Evolutionary conservation across 2,797 vertebrate genomes (phyloP).

Genomic region (Etheostoma perlongum): DNA sequence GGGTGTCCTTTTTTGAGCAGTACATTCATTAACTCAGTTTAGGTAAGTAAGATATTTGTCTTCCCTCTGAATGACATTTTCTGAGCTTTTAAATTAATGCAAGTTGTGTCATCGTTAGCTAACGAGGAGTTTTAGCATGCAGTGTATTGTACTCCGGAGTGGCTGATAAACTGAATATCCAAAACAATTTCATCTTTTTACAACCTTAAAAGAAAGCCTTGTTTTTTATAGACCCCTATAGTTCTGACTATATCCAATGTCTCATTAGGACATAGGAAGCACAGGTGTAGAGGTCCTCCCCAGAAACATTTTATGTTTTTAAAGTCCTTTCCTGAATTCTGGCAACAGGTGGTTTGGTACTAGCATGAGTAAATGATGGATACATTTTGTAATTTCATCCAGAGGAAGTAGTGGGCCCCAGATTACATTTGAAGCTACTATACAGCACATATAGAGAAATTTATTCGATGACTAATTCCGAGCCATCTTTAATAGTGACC

Average conservation of each 20-base stretch:
- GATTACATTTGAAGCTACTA: too few relatives aligned
- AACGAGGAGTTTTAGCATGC: conserved; percentile 4
- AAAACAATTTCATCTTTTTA: not conserved
- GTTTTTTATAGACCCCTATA: not conserved
- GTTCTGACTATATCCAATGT: not conserved
- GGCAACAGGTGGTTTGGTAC: too few relatives aligned
- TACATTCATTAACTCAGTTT: conserved; percentile 13
- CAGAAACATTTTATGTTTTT: too few relatives aligned
- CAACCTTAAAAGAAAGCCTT: not conserved
- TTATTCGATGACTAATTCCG: too few relatives aligned
- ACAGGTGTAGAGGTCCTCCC: too few relatives aligned
- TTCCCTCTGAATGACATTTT: not conserved
- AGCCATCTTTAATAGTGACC: too few relatives aligned
- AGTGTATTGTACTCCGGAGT: not conserved
- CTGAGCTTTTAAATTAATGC: not conserved
- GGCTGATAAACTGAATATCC: conserved; percentile 3
- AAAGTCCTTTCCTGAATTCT: too few relatives aligned
- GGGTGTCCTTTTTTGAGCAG: conserved; percentile 6
- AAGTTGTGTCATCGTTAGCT: not conserved
- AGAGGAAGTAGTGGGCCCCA: too few relatives aligned
- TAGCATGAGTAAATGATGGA: too few relatives aligned
- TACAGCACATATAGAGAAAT: too few relatives aligned
- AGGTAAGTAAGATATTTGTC: not conserved
- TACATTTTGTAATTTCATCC: too few relatives aligned
- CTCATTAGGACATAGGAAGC: not conserved